Evolutionary conservation across 1,140 invertebrate species (phyloP).

Genomic region (Drosophila willistoni): DNA sequence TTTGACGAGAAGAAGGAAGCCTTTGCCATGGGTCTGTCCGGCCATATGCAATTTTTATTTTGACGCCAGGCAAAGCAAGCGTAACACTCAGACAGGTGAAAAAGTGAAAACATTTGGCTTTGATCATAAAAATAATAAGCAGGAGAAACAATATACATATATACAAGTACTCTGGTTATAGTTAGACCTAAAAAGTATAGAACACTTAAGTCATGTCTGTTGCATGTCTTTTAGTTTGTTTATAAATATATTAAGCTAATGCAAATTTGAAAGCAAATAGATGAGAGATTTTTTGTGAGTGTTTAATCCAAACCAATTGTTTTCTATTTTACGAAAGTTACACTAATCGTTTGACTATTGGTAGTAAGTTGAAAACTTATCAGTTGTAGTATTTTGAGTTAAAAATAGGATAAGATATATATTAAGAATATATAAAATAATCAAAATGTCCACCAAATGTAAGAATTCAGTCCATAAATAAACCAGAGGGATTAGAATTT

Average conservation of each 20-base stretch:
- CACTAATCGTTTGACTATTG: too few relatives aligned
- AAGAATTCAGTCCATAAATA: too few relatives aligned
- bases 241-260: background rate
- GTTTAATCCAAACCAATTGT: too few relatives aligned
- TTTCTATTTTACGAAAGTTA: too few relatives aligned
- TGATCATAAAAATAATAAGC: conserved; percentile 8
- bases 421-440: too few relatives aligned
- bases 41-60: conserved; percentile 29
- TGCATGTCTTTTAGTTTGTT: background rate
- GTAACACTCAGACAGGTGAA: conserved; percentile 48
- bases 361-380: too few relatives aligned
- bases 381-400: too few relatives aligned
- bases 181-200: background rate
- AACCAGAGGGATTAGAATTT: too few relatives aligned
- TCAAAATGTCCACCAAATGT: too few relatives aligned
- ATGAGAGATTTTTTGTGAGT: too few relatives aligned
- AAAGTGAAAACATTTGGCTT: conserved; percentile 48
- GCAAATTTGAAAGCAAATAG: background rate
- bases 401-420: too few relatives aligned
- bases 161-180: background rate
- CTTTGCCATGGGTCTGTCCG: background rate
- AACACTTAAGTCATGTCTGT: background rate
- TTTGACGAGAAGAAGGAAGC: conserved; percentile 13
- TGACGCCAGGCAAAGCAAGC: conserved; percentile 48
- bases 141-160: conserved; percentile 2